phyloP scores from a whole-genome alignment of 1,140 invertebrate species.

The Sitophilus oryzae region DNA sequence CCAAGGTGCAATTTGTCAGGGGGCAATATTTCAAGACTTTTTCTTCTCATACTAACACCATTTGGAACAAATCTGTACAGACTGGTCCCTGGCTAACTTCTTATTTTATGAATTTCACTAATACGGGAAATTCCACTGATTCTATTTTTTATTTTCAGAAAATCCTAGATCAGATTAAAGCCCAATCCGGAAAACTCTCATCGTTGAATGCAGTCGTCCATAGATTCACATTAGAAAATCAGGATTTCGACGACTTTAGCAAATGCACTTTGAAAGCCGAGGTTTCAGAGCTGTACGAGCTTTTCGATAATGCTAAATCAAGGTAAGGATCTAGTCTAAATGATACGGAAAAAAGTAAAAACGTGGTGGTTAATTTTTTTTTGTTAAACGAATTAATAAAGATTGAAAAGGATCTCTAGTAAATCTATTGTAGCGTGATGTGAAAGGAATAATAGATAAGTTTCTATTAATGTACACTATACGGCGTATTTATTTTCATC shows the following conservation, averaged over 20 bases:
- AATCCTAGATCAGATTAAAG: conserved; percentile 60
- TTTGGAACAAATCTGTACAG: no score
- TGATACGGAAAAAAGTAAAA: no score
- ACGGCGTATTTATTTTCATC: conserved; percentile 18
- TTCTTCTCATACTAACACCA: no score
- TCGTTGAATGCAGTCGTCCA: conserved; percentile 70
- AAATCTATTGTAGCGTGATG: conserved; percentile 1
- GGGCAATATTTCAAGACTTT: no score
- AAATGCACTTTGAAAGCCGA: conserved; percentile 58
- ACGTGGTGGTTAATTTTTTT: no score
- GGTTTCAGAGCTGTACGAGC: conserved; percentile 65
- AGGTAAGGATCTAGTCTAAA: conserved; percentile 51
- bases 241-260: conserved; percentile 41
- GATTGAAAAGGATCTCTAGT: not conserved
- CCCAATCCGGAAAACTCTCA: conserved; percentile 57
- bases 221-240: conserved; percentile 57
- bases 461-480: conserved; percentile 17
- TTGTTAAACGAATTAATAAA: not conserved
- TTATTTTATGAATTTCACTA: not conserved
- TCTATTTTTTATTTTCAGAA: conserved; percentile 47
- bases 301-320: conserved; percentile 71
- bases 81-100: not conserved
- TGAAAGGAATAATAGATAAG: conserved; percentile 17
- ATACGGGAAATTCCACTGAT: not conserved
- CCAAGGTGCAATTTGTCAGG: no score